Base-by-base conservation (phyloP, 2,113 vertebrate species). In the Triplophysa siluroides region DNA sequence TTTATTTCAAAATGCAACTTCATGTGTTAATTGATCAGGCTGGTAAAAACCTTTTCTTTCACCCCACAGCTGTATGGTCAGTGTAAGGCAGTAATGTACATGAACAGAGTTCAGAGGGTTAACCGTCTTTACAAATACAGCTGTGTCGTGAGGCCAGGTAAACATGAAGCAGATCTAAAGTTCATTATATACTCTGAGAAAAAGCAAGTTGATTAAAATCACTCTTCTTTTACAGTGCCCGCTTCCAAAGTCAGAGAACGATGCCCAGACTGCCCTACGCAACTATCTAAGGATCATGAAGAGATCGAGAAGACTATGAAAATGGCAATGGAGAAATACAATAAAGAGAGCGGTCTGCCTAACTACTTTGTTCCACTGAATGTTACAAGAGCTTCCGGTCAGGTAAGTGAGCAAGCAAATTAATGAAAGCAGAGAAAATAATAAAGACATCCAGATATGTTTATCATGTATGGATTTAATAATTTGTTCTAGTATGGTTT, bases 121-220 rank as follows among this genome's bases (percentile, higher is more conserved):
- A 80, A 85, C 45, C 90, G 90, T 10, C 89, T 94, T 61, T 91
- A 92, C 84, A 92, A 88, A 74, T 93, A 93, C 79, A 23, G 65
- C 62, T 94, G 93, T 60, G 9, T 3, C 0, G 4, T 92, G 56
- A 89, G 91, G 83, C 91, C 89, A 91, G 90, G 93, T 94, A 87
- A 81, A 23, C 41, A n/a, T n/a, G 9, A 16, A n/a, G 13, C 12
- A 29, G 9, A 38, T 11, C 11, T 38, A 9, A 1, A 41, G n/a
- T 21, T 3, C 68, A 26, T 18, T 11, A 4, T 19, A 23, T 73
- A 26, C 50, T 4, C 7, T 43, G 13, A n/a, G 23, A 41, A 63
- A 58, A 52, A 38, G 9, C 19, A 45, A 52, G 63, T 54, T 13
- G 18, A 33, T 54, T 72, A 77, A 72, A 43, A 71, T 65, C 7